Evolutionary conservation across 53 echinoderm and acorn worm species (phyloP), one percentile per base, ranked within the genome.

Genomic region (Mesocentrotus franciscanus): DNA sequence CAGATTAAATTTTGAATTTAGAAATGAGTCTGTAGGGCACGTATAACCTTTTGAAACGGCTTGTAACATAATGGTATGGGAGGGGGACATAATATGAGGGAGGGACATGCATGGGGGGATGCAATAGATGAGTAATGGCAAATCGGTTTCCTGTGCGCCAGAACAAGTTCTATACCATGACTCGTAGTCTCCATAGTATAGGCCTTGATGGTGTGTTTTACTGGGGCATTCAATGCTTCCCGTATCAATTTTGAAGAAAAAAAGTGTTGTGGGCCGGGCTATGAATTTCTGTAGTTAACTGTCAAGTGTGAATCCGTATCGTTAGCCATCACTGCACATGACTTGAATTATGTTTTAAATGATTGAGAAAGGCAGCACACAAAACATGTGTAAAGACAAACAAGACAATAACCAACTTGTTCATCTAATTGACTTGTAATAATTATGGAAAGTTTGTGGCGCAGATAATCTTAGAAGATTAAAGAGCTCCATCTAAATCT

Each of bases 91-190:
- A 1, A 49, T 56, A 36, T 56, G 0, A 93, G 81, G 93, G 93
- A 81, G 93, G 81, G 60, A 61, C 58, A 29, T 26, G 20, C 17
- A 62, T n/a, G 13, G 57, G 70, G 72, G 81, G 93, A 42, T 79
- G 93, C 60, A 10, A 78, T 57, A 35, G 93, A 81, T 93, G 93
- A 93, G 60, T 93, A 93, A 93, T 93, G 60, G 29, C 81, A 93
- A 49, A 55, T 60, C 58, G 59, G 93, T 61, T 93, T 93, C 93
- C 93, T 93, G 93, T 93, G 58, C 22, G 91, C 8, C 61, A 15
- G 66, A 64, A 91, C 91, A 91, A 91, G 66, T 33, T 64, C 91
- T 66, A 91, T 62, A 66, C 8, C 39, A 12, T 18, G 64, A 29
- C 15, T 61, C 91, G 64, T 91, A 91, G 91, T 91, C 91, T 91